Evolutionary conservation across 1,140 invertebrate species (phyloP), one percentile per base, ranked within the genome.

Genomic region (Zaprionus vittiger): DNA sequence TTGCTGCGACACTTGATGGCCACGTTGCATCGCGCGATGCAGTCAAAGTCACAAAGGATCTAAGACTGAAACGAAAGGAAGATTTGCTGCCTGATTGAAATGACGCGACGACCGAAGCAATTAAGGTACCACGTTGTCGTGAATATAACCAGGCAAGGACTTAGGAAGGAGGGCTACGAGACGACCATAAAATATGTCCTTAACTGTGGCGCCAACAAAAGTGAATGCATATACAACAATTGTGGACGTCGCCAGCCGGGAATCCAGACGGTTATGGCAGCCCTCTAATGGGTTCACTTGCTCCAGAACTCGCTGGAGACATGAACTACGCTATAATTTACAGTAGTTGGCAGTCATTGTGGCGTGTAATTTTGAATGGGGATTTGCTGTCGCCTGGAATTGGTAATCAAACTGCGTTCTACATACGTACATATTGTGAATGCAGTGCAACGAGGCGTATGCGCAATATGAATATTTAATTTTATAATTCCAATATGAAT

Each of bases 381-480:
- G n/a, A 71, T 52, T 65, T 44, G 59, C 73, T 59, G 55, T 60
- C 44, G 34, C 55, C 52, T 44, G 20, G 28, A 65, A 73, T 73
- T 56, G 78, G 60, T 65, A 73, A 80, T 80, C 74, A 71, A 77
- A 77, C 57, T 69, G 62, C 24, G 62, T 37, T 47, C 41, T 47
- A 47, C 41, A 47, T 17, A 26, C 24, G 31, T 4, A 34, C 31
- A 54, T 68, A 41, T 73, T 72, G 66, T 55, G 47, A 31, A 49
- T 34, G 20, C 34, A 54, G 77, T 54, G 44, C 66, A 89, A 79
- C 65, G 81, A 69, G 84, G 67, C 84, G 83, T 87, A 89, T 87
- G 55, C 72, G 67, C 68, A 89, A 84, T 84, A 77, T 90, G 79
- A 89, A 89, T 89, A 81, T 84, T 90, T 89, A 59, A 90, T 77